A percentile compares a stretch with the other conserved stretches of the same genome.
phyloP scores from a whole-genome alignment of 2,888 invertebrate genomes.

The Ectropis crepuscularia region DNA sequence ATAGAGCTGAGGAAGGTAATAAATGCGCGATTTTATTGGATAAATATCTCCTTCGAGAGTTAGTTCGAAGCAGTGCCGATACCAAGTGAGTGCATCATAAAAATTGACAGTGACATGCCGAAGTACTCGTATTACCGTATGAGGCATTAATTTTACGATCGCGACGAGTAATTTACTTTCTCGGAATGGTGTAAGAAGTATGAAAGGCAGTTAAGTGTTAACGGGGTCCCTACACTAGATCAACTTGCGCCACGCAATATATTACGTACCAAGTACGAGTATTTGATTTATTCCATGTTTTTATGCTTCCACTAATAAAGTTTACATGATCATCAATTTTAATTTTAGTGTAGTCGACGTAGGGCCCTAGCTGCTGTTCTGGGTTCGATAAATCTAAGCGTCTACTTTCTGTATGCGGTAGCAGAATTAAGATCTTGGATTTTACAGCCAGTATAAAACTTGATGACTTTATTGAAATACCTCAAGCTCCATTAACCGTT shows the following conservation, averaged over 20 bases:
- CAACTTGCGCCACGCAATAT: slow-evolving; percentile 52
- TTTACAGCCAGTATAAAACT: slow-evolving; percentile 15
- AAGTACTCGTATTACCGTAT: slow-evolving; percentile 76
- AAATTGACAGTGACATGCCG: slow-evolving; percentile 75
- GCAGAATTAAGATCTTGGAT: slow-evolving; percentile 23
- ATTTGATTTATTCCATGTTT: slow-evolving; percentile 75
- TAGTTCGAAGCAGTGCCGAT: slow-evolving; percentile 45
- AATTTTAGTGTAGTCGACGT: slow-evolving; percentile 69
- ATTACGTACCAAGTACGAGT: slow-evolving; percentile 46
- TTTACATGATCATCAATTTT: slow-evolving; percentile 80
- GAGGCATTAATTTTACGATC: slow-evolving; percentile 79
- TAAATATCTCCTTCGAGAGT: slow-evolving; percentile 35
- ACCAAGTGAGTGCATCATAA: slow-evolving; percentile 74
- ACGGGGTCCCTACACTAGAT: slow-evolving; percentile 67
- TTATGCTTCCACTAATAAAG: slow-evolving; percentile 76
- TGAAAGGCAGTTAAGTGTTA: slow-evolving; percentile 76
- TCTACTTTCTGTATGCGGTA: slow-evolving; percentile 54
- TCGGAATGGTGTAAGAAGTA: slow-evolving; percentile 76
- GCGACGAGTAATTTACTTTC: slow-evolving; percentile 77
- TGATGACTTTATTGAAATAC: slow-evolving; percentile 2
- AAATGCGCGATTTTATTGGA: slow-evolving; percentile 43
- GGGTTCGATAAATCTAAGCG: slow-evolving; percentile 68
- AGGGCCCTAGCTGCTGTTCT: slow-evolving; percentile 61
- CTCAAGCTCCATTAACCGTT: neutral
- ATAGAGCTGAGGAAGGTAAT: slow-evolving; percentile 32